A percentile compares a stretch with the other conserved stretches of the same genome.
These are phyloP conservation scores for Pleuronectes platessa DNA, from an alignment of 2,113 vertebrate species.

Conservation along the genomic window DNA sequence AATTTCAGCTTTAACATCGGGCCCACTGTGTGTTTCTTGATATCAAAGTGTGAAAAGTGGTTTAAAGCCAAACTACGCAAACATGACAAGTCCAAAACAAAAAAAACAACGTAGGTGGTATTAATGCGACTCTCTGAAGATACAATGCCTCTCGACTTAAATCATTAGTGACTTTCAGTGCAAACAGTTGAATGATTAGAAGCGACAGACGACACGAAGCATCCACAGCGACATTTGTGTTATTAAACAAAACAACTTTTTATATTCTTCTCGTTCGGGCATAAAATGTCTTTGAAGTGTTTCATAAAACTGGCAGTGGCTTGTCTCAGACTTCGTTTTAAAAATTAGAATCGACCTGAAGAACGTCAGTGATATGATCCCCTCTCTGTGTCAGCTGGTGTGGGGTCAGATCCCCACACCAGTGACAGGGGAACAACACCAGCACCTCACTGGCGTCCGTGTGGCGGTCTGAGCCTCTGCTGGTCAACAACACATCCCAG, in stretches of 20 bases:
- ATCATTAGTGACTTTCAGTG: slow-evolving; percentile 46
- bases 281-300: slow-evolving; percentile 28
- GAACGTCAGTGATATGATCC: neutral
- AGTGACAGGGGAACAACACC: neutral
- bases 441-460: neutral
- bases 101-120: neutral
- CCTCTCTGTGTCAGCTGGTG: slow-evolving; percentile 1
- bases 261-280: neutral
- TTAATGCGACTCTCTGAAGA: neutral
- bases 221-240: neutral
- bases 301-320: slow-evolving; percentile 34
- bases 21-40: neutral
- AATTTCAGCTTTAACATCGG: neutral
- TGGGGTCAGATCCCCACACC: neutral
- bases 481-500: neutral
- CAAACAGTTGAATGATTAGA: slow-evolving; percentile 26
- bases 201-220: slow-evolving; percentile 1
- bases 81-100: neutral
- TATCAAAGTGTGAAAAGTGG: neutral
- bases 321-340: neutral
- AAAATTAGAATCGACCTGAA: neutral
- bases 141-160: neutral
- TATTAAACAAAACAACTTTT: neutral
- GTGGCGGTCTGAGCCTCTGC: neutral
- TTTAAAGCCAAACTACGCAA: neutral